Evolutionary conservation across 2,888 invertebrate genomes (phyloP).

Genomic region (Troglohyphantes excavatus): DNA sequence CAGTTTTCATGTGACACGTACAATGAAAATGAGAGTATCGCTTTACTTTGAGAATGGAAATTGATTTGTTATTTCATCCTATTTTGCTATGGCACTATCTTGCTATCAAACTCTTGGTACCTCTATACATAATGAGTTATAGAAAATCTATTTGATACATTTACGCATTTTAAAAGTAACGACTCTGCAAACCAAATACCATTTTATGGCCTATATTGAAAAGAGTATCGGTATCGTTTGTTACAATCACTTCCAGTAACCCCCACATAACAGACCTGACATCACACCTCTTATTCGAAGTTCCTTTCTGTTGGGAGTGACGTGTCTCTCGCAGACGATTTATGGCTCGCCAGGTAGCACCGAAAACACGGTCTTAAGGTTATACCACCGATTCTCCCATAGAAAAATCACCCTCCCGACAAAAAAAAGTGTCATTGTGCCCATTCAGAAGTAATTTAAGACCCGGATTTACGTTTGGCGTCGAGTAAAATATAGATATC

Average conservation of each 20-base stretch:
- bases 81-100: background rate
- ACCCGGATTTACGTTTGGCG: constrained; percentile 74
- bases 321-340: constrained; percentile 59
- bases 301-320: constrained; percentile 42
- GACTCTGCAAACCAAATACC: background rate
- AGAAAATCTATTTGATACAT: no score
- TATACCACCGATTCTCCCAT: constrained; percentile 64
- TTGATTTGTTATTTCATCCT: no score
- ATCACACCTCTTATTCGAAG: constrained; percentile 60
- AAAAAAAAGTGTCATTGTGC: constrained; percentile 75
- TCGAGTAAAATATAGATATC: constrained; percentile 76
- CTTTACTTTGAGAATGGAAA: no score
- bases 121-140: background rate
- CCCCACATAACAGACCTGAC: constrained; percentile 7
- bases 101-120: background rate
- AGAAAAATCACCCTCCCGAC: constrained; percentile 58
- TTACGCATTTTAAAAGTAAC: background rate
- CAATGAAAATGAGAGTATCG: background rate
- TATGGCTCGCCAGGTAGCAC: constrained; percentile 75
- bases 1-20: background rate
- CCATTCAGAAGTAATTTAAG: constrained; percentile 71
- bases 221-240: background rate
- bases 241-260: background rate
- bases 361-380: constrained; percentile 65
- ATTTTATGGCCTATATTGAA: background rate